phyloP scores from a whole-genome alignment of 2,797 vertebrate species.

The Rallus crepitans region DNA sequence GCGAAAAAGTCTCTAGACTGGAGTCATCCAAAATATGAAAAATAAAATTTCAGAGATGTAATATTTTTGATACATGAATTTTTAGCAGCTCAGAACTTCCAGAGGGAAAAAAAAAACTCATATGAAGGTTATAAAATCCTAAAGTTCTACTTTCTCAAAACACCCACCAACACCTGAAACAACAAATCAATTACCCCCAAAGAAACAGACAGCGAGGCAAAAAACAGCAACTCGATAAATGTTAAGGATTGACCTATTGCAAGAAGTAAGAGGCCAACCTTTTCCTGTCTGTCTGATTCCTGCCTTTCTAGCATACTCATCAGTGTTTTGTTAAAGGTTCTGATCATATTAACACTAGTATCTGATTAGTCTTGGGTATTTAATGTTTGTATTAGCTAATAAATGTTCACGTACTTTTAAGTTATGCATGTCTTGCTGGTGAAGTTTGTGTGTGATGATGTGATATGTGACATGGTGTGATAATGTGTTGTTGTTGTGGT shows the following conservation, averaged over 20 bases:
- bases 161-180: not conserved
- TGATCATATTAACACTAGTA: not conserved
- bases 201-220: not conserved
- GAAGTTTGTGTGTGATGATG: not conserved
- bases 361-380: not conserved
- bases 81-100: not conserved
- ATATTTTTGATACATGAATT: not conserved
- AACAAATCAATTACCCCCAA: not conserved
- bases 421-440: not conserved
- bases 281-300: not conserved
- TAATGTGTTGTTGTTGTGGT: no score
- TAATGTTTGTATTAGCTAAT: not conserved
- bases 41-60: not conserved
- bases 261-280: not conserved
- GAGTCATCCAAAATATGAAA: not conserved
- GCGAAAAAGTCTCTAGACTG: not conserved
- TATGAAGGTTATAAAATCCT: not conserved
- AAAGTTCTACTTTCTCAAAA: fast-evolving
- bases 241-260: not conserved
- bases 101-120: not conserved
- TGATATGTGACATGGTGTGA: not conserved
- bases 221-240: not conserved
- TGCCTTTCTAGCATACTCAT: not conserved
- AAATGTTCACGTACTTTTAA: not conserved
- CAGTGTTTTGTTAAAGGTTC: not conserved